Evolutionary conservation across 1,140 invertebrate species (phyloP), one percentile per base, ranked within the genome.

Genomic region (Macrotrachela quadricornifera): DNA sequence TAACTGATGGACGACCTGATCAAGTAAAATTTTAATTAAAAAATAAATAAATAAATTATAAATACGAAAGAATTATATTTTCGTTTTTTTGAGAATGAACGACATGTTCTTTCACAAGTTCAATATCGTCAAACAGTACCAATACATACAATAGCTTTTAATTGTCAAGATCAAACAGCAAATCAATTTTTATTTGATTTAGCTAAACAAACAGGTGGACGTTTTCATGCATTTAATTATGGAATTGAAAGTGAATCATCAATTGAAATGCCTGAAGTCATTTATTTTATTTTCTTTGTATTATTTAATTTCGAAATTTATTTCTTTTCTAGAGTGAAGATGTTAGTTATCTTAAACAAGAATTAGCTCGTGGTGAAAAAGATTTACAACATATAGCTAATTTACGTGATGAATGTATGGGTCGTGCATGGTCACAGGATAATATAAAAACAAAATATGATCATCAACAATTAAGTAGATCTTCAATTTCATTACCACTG

Each of bases 1-100:
- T 71, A 10, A 68, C 65, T 18, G 69, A 71, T 57, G 69, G 69
- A 8, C 54, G 69, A 50, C 69, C 69, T 41, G 66, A 71, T 53
- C 66, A 69, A 63, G 65, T 67, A 51, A 55, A 14, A 2, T 30
- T 30, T 10, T 21, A 18, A 46, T 18, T 46, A 13, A 11, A 10
- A 46, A n/a, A 10, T 46, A 16, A 36, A 21, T 11, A 13, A 21
- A 11, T 49, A 21, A 11, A 15, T 15, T 14, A 46, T 15, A 13
- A 11, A n/a, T n/a, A n/a, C n/a, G n/a, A n/a, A n/a, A n/a, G n/a
- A 17, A 10, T 30, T 1, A 21, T 12, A 9, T 39, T 10, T 3
- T 17, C 38, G n/a, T 36, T 36, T 52, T n/a, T 21, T n/a, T 47
- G 6, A 69, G 64, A 66, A 64, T 46, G 63, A 65, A n/a, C 65